Conservation (phyloP, 1,140 invertebrate species). For the Atta cephalotes region DNA sequence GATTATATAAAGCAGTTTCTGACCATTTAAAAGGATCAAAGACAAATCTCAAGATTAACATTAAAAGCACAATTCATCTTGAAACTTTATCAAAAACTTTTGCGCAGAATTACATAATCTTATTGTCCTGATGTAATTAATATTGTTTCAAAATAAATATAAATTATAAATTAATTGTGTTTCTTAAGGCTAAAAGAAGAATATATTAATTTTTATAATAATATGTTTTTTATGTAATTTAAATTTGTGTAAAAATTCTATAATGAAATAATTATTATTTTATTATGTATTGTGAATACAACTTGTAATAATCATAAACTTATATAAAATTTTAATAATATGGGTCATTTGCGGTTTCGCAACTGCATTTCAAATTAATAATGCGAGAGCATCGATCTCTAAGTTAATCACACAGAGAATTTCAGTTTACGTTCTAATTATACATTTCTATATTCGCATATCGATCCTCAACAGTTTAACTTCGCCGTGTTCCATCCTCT, state of each 20-base stretch:
- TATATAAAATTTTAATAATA: not conserved
- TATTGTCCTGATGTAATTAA: not conserved
- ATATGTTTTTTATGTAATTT: not conserved
- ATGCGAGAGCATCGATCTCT: slow-evolving; percentile 21
- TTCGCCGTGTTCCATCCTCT: not conserved
- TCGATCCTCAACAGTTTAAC: slow-evolving; percentile 8
- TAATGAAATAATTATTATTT: not conserved
- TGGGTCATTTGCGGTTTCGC: not conserved
- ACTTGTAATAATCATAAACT: not conserved
- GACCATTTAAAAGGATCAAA: not conserved
- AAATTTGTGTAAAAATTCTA: not conserved
- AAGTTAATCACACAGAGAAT: slow-evolving; percentile 24
- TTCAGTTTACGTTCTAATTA: slow-evolving; percentile 41
- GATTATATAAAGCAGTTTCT: not conserved
- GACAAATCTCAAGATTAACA: not conserved
- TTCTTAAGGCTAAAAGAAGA: not conserved
- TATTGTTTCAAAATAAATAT: not conserved
- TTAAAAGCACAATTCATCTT: slow-evolving; percentile 6
- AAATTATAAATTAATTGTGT: slow-evolving; percentile 11
- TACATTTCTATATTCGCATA: slow-evolving; percentile 32
- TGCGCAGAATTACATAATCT: not conserved
- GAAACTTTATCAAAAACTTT: not conserved
- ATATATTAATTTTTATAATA: not conserved
- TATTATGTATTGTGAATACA: not conserved
- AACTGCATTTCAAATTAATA: slow-evolving; percentile 13